phyloP scores from a whole-genome alignment of 2,113 vertebrate species.

The Anolis sagrei region DNA sequence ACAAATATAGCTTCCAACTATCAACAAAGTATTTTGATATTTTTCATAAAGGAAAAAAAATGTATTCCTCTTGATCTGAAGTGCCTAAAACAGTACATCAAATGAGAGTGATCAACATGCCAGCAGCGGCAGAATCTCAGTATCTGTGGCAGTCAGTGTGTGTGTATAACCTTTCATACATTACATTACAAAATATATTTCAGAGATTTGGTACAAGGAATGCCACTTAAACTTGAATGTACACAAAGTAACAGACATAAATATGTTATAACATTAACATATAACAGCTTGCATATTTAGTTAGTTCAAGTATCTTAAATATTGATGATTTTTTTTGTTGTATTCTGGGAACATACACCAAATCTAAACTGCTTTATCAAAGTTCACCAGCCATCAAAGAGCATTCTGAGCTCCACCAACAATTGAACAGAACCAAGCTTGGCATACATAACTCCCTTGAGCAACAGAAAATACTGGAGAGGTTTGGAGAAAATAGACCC shows the following conservation, averaged over 20 bases:
- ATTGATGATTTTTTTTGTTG: background rate
- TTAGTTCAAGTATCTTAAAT: background rate
- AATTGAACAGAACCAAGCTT: no score
- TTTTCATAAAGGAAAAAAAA: background rate
- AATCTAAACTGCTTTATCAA: background rate
- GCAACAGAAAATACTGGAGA: no score
- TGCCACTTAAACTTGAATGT: background rate
- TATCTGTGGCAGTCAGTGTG: background rate
- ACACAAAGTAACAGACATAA: background rate
- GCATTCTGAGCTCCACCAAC: no score
- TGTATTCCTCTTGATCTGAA: background rate
- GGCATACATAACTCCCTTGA: no score
- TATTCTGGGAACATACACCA: background rate
- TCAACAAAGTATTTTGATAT: background rate
- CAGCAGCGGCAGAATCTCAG: background rate
- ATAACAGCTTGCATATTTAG: background rate
- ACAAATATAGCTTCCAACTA: background rate
- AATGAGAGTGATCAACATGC: background rate
- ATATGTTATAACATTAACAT: background rate
- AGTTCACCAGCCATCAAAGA: no score
- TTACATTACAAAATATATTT: background rate
- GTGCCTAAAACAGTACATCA: background rate
- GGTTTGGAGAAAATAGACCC: no score
- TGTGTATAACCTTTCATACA: background rate
- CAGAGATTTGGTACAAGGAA: background rate